phyloP scores from a whole-genome alignment of 1,140 invertebrate species.

The Cyrtorhinus lividipennis region DNA sequence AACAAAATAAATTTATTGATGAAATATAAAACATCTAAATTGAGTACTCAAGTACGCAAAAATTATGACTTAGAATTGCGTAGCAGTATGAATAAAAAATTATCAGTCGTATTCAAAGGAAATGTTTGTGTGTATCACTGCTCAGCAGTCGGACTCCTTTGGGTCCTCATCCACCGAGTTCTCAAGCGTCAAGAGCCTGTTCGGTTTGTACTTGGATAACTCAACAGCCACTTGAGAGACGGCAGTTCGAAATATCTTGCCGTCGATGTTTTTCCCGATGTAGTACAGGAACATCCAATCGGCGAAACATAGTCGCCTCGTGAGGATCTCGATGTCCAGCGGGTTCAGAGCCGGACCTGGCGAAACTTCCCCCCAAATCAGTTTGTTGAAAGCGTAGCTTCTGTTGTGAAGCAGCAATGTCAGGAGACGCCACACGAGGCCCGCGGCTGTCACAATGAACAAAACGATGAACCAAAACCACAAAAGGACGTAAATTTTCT shows the following conservation, averaged over 20 bases:
- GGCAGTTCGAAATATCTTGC: not conserved
- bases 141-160: conserved; percentile 7
- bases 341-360: conserved; percentile 56
- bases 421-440: conserved; percentile 53
- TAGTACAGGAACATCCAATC: conserved; percentile 90
- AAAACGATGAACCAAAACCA: conserved; percentile 69
- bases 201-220: not conserved
- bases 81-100: no score
- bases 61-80: no score
- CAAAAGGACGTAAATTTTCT: conserved; percentile 61
- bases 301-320: conserved; percentile 67
- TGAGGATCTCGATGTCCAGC: conserved; percentile 59
- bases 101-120: no score
- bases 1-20: no score
- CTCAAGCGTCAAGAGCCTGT: not conserved
- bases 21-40: no score
- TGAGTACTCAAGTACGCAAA: no score
- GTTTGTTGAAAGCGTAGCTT: conserved; percentile 10
- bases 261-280: conserved; percentile 78
- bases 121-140: no score
- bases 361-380: conserved; percentile 30
- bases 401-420: conserved; percentile 42
- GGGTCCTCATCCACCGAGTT: not conserved
- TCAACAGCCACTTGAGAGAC: not conserved
- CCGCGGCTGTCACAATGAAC: conserved; percentile 49